A percentile compares a stretch with the other conserved stretches of the same genome.
Conservation (phyloP, 1,140 invertebrate genomes). For the Orchestia grillus region DNA sequence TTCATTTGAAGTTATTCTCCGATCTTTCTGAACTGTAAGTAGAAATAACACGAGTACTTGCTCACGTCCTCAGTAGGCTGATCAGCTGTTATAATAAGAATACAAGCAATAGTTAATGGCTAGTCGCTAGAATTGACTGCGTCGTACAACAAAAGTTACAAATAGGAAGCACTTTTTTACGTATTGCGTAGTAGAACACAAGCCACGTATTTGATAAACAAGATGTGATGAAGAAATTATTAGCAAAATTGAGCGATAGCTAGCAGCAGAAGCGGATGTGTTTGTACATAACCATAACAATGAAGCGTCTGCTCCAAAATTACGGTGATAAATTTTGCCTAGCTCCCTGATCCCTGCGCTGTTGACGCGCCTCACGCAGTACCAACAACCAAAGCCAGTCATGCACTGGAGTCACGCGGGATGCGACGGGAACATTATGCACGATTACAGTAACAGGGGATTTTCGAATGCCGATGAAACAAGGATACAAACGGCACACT, state of each 20-base stretch:
- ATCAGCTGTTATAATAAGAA: not conserved
- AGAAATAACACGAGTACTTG: not conserved
- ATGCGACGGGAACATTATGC: too few species aligned
- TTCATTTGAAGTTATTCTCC: not conserved
- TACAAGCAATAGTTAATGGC: not conserved
- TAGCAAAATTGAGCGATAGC: not conserved
- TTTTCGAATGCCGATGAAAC: too few species aligned
- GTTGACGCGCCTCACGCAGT: not conserved
- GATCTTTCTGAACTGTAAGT: not conserved
- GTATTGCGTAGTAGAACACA: not conserved
- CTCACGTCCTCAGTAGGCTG: not conserved
- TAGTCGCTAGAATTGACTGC: not conserved
- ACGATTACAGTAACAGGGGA: too few species aligned
- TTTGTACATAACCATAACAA: not conserved
- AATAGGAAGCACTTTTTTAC: not conserved
- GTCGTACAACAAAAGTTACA: not conserved
- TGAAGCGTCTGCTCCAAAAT: not conserved
- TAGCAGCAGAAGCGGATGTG: not conserved
- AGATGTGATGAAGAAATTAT: not conserved
- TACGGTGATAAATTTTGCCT: not conserved
- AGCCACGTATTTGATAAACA: not conserved
- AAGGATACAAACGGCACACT: too few species aligned
- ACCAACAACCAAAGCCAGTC: not conserved
- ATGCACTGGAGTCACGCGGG: not conserved
- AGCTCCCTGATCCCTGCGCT: not conserved